phyloP scores from a whole-genome alignment of 2,797 vertebrate species.

The Cryptoprocta ferox region DNA sequence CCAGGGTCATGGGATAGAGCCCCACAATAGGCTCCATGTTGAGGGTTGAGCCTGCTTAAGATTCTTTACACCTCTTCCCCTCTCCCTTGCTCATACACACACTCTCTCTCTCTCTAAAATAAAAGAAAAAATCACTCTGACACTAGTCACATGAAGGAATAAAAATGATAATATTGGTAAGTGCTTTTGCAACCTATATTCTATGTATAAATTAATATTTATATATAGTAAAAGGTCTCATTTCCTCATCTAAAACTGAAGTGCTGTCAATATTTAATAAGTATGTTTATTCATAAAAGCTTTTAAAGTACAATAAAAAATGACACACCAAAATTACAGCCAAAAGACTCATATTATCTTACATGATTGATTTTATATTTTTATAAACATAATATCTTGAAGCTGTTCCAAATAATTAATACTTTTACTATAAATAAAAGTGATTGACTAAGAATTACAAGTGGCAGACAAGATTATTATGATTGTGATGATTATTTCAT shows the following conservation, averaged over 20 bases:
- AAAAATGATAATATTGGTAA: background rate
- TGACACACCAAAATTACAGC: background rate
- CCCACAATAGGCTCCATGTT: too few species aligned
- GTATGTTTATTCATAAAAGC: background rate
- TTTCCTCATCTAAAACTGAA: constrained; percentile 9
- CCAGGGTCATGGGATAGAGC: too few species aligned
- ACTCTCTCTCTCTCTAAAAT: too few species aligned
- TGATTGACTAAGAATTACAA: background rate
- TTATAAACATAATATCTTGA: background rate
- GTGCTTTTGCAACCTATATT: background rate
- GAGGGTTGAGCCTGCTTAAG: too few species aligned
- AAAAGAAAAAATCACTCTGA: background rate
- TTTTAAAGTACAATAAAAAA: constrained; percentile 30
- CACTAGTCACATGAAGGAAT: background rate
- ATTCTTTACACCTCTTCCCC: too few species aligned
- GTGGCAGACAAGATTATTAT: background rate
- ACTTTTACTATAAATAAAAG: background rate
- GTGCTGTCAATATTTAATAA: background rate
- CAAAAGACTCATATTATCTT: background rate
- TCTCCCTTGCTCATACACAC: too few species aligned
- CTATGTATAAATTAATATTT: background rate
- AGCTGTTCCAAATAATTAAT: background rate
- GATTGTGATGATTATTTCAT: background rate
- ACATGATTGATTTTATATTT: background rate
- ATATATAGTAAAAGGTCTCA: background rate